Evolutionary conservation across 1,140 invertebrate genomes (phyloP), one percentile per base, ranked within the genome.

Genomic region (Mizuhopecten yessoensis): DNA sequence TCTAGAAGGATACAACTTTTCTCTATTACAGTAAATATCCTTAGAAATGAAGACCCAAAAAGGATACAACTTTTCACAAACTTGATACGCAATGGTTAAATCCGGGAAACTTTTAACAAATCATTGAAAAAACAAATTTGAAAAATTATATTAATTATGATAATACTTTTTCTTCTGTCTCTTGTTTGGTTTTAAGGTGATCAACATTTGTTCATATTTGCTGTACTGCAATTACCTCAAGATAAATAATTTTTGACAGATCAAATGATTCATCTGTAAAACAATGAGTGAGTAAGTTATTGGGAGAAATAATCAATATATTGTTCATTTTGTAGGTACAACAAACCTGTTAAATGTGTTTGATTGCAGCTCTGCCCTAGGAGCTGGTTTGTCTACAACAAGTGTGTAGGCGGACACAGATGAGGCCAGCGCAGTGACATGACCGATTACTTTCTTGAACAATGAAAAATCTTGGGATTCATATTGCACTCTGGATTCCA

Each of bases 401-500:
- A 75, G 23, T 29, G n/a, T 17, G 57, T 75, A 75, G 57, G 57
- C 57, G 57, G 57, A 75, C n/a, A 75, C 57, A 29, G 57, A 75
- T 29, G n/a, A 29, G n/a, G 57, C 57, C n/a, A 7, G 57, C n/a
- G n/a, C 5, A 75, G 57, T 75, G 57, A 75, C 57, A 17, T 75
- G 57, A 75, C 57, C 57, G 57, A 75, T 75, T 75, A 75, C n/a
- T 75, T 75, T 75, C 57, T 75, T 75, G 23, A 75, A 75, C 57
- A 75, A 75, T 75, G 57, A 75, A 75, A 75, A 75, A 75, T n/a
- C 23, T 75, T 75, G 57, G 57, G 57, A 75, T 75, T 75, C 57
- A 75, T 75, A 75, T 75, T 75, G 57, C 57, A 75, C 5, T n/a
- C 7, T 7, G n/a, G 57, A 29, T 75, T 75, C 57, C 57, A 5